A percentile compares a stretch with the other conserved stretches of the same genome.
These are phyloP conservation scores for Mastomys coucha DNA, from an alignment of 2,113 vertebrate species.

Conservation along the genomic window DNA sequence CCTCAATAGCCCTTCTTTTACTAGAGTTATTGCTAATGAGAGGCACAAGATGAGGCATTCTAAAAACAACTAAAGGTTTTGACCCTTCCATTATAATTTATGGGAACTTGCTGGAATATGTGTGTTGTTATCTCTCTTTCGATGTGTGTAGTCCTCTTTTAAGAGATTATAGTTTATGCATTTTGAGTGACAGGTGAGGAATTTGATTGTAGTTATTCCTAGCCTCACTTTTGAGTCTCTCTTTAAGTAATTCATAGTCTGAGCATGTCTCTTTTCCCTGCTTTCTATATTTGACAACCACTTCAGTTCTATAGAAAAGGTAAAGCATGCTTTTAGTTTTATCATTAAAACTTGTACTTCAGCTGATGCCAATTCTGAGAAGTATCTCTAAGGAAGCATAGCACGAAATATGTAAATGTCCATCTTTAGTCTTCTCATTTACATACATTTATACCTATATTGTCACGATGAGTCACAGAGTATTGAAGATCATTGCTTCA, in stretches of 20 bases:
- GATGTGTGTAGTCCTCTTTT: not conserved
- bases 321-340: not conserved
- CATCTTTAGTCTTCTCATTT: not conserved
- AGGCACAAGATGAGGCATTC: slow-evolving; percentile 4
- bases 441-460: not conserved
- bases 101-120: not conserved
- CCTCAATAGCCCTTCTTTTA: slow-evolving; percentile 42
- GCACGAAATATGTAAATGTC: not conserved
- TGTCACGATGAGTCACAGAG: not conserved
- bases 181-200: not conserved
- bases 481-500: not conserved
- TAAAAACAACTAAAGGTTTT: not conserved
- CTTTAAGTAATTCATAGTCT: not conserved
- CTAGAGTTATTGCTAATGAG: slow-evolving; percentile 54
- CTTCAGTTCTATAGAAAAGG: not conserved
- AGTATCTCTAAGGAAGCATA: not conserved
- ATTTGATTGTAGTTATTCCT: not conserved
- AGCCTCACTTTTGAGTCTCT: too few species aligned
- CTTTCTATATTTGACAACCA: not conserved
- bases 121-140: not conserved
- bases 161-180: not conserved
- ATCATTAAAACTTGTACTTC: not conserved
- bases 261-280: not conserved
- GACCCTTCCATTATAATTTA: not conserved
- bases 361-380: not conserved